Evolutionary conservation across 2,797 vertebrate genomes (phyloP).

Genomic region (Sciurus carolinensis): DNA sequence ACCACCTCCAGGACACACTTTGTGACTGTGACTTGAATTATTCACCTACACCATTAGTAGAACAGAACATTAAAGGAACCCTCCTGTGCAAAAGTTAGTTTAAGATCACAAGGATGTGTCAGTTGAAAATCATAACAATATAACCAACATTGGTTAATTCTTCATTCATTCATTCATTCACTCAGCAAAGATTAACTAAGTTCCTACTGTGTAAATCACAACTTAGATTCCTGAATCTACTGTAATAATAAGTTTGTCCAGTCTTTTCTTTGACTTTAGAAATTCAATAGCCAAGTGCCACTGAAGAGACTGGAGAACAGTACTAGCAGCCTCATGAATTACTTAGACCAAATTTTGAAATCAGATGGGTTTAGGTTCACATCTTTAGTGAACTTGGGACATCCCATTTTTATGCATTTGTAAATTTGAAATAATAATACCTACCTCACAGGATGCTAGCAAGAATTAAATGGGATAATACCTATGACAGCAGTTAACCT

Average conservation of each 20-base stretch:
- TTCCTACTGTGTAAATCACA: background rate
- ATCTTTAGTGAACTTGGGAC: background rate
- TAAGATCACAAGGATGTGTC: background rate
- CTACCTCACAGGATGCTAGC: background rate
- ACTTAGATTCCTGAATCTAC: background rate
- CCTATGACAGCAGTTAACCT: background rate
- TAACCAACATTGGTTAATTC: background rate
- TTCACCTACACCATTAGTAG: conserved; percentile 52
- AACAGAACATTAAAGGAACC: background rate
- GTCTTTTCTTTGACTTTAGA: background rate
- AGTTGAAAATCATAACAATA: background rate
- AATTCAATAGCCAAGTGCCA: background rate
- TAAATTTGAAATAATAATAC: background rate
- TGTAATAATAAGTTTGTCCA: background rate
- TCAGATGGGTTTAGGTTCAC: background rate
- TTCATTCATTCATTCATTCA: background rate
- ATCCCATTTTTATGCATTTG: background rate
- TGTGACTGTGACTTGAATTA: conserved; percentile 53
- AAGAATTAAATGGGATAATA: background rate
- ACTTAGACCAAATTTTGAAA: background rate
- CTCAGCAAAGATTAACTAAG: background rate
- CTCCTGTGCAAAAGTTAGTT: background rate
- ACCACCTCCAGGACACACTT: conserved; percentile 71
- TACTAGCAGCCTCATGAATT: background rate
- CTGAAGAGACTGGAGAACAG: background rate